Evolutionary conservation across 1,140 invertebrate genomes (phyloP).

Genomic region (Dendroctonus ponderosae): DNA sequence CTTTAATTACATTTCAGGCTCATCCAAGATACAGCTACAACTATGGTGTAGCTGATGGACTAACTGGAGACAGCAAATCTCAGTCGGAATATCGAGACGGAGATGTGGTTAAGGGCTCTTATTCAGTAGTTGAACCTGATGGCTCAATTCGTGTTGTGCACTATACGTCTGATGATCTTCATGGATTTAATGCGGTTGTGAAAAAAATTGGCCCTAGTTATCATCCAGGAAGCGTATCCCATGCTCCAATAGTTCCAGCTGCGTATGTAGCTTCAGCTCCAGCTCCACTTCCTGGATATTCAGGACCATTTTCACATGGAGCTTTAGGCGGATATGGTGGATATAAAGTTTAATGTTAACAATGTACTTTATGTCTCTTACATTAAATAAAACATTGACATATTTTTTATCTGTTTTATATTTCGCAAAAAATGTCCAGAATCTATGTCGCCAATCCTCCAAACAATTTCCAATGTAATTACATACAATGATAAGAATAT

Average conservation of each 20-base stretch:
- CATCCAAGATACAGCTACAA: slow-evolving; percentile 61
- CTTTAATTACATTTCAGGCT: slow-evolving; percentile 40
- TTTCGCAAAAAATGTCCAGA: too few relatives aligned
- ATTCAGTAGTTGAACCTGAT: slow-evolving; percentile 57
- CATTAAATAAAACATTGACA: too few relatives aligned
- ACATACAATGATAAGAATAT: too few relatives aligned
- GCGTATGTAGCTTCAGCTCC: slow-evolving; percentile 1
- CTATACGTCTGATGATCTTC: slow-evolving; percentile 61
- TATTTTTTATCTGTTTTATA: too few relatives aligned
- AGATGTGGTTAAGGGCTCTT: slow-evolving; percentile 55
- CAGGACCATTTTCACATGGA: background rate
- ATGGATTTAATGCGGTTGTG: slow-evolving; percentile 62
- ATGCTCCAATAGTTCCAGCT: background rate
- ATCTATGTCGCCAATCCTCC: too few relatives aligned
- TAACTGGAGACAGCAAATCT: slow-evolving; percentile 63
- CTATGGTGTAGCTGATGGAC: slow-evolving; percentile 62
- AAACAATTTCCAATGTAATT: too few relatives aligned
- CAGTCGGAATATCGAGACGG: slow-evolving; percentile 62
- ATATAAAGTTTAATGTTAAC: slow-evolving; percentile 3
- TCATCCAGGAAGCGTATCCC: slow-evolving; percentile 8
- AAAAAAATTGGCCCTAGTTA: slow-evolving; percentile 54
- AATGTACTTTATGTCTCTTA: background rate
- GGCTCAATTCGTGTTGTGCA: slow-evolving; percentile 60
- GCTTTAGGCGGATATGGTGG: slow-evolving; percentile 6
- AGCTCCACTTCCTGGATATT: background rate